Percentiles rank a stretch among this genome's conserved stretches.
Conservation (phyloP, 2,888 invertebrate species). For the Nomada goodeniana region DNA sequence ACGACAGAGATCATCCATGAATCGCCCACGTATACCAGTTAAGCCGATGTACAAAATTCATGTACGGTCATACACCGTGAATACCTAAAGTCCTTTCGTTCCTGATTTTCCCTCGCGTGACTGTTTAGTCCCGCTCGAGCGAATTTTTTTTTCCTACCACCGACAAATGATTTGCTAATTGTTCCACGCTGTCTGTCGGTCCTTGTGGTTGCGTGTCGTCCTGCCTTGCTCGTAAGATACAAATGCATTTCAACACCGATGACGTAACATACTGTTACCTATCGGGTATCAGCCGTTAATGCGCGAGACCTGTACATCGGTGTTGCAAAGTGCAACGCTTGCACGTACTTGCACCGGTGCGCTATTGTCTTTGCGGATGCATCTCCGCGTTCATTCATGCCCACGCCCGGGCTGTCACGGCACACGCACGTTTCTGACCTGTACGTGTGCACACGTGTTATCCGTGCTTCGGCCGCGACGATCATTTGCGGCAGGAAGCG, state of each 20-base stretch:
- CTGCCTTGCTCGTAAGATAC: background rate
- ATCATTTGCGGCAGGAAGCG: constrained; percentile 68
- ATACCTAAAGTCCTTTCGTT: constrained; percentile 1
- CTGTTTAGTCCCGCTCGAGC: constrained; percentile 5
- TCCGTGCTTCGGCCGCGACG: constrained; percentile 54
- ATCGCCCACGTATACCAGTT: background rate
- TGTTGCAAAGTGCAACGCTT: constrained; percentile 31
- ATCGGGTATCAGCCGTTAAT: constrained; percentile 16
- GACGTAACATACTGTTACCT: constrained; percentile 42
- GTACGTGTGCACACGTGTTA: constrained; percentile 33
- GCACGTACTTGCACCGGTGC: background rate
- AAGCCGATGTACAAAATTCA: background rate
- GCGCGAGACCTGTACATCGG: constrained; percentile 19
- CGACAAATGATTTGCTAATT: constrained; percentile 33
- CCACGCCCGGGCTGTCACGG: constrained; percentile 32
- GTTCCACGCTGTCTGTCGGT: constrained; percentile 19
- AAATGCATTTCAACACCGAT: constrained; percentile 31
- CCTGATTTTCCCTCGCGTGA: constrained; percentile 1
- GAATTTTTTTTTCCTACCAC: background rate
- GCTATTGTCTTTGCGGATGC: constrained; percentile 46
- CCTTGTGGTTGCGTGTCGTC: background rate
- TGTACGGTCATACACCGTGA: background rate
- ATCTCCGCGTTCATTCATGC: constrained; percentile 56
- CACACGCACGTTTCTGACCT: background rate
- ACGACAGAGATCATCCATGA: background rate